Conservation (phyloP, 1,140 invertebrate species). For the Dufourea novaeangliae region DNA sequence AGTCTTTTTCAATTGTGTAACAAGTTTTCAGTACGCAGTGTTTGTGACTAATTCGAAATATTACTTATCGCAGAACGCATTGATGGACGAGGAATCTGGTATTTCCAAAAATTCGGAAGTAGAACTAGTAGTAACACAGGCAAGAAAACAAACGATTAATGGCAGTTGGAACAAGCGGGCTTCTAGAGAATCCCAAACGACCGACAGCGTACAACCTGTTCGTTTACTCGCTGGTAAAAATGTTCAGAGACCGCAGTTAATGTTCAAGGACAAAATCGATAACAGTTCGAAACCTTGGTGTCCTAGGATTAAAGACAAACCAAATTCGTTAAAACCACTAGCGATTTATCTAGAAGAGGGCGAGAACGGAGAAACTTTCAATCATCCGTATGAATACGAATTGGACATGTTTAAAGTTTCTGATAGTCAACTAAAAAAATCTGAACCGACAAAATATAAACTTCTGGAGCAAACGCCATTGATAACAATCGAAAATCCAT, state of each 20-base stretch:
- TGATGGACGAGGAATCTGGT: constrained; percentile 88
- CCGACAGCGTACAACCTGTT: constrained; percentile 73
- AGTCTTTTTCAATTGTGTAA: constrained; percentile 64
- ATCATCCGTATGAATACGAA: constrained; percentile 95
- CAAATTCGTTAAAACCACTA: constrained; percentile 92
- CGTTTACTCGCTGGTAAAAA: constrained; percentile 88
- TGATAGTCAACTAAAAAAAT: constrained; percentile 79
- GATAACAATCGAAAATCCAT: constrained; percentile 86
- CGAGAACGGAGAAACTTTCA: constrained; percentile 83
- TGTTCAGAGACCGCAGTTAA: constrained; percentile 90
- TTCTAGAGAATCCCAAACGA: background rate
- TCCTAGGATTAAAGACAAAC: constrained; percentile 93
- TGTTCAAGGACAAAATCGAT: constrained; percentile 93
- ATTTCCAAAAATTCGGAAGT: constrained; percentile 83
- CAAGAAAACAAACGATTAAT: constrained; percentile 68
- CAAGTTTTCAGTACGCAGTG: background rate
- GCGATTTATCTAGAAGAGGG: constrained; percentile 86
- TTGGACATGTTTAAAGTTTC: constrained; percentile 86
- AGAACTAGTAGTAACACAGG: constrained; percentile 73
- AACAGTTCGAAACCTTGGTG: constrained; percentile 89
- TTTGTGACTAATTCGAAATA: background rate
- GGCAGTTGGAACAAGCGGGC: constrained; percentile 83
- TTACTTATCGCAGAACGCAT: constrained; percentile 78
- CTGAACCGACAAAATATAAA: constrained; percentile 79
- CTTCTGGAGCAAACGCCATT: constrained; percentile 85